Evolutionary conservation across 2,888 invertebrate species (phyloP), one percentile per base, ranked within the genome.

Genomic region (Synergus umbraculus): DNA sequence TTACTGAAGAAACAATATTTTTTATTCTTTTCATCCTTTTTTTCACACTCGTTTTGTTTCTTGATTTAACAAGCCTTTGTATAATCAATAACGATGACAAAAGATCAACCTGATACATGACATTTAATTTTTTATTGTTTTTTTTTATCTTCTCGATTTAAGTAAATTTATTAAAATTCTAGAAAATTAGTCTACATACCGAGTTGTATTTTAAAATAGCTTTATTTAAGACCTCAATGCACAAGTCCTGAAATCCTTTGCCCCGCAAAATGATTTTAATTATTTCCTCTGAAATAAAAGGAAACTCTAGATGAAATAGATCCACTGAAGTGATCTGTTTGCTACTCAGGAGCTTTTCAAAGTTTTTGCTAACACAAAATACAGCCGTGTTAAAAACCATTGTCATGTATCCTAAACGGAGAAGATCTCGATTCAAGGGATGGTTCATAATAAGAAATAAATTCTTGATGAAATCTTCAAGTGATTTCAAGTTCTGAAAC

Each of bases 31-130:
- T 81, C 22, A 60, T 1, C 18, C 78, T 44, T 8, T 66, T 79
- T 63, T 82, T 81, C 4, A 41, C 15, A 7, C n/a, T 41, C 8
- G 76, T 5, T 78, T 84, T 79, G 58, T 78, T 46, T 64, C 78
- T 29, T 13, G 69, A 77, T 22, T 80, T 76, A 43, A 83, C n/a
- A 76, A 82, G 81, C 18, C 78, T 79, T 15, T 83, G 29, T n/a
- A 86, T 78, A 66, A 88, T 83, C 54, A 86, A n/a, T 60, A 87
- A 73, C 0, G 81, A 76, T 4, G 87, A 87, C 22, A 88, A 78
- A 76, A 79, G 83, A 37, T 87, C 84, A 43, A 87, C 81, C 88
- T 88, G 46, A 13, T 82, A 87, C 81, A 87, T 88, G 46, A 12
- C 80, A 82, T 73, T 69, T 15, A 22, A 49, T 18, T 73, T 54